Conservation (phyloP, 2,113 vertebrate genomes). For the Rhinopomastus cyanomelas region DNA sequence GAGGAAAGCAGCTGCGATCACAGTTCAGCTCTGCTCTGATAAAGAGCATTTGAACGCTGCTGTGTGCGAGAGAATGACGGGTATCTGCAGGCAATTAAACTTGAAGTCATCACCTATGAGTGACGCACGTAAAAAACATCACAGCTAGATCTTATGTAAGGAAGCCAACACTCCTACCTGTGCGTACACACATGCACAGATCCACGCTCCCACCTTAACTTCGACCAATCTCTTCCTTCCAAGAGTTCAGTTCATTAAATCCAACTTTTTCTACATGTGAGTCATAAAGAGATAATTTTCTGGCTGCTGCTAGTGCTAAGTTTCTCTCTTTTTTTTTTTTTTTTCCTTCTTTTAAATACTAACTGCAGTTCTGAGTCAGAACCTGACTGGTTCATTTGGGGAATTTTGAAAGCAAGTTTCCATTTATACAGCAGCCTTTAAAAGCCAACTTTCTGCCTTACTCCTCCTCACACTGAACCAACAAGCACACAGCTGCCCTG, state of each 20-base stretch:
- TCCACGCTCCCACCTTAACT: slow-evolving; percentile 19
- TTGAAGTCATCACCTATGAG: neutral
- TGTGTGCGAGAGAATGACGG: fast-evolving
- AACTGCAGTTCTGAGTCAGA: slow-evolving; percentile 79
- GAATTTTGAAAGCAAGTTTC: slow-evolving; percentile 63
- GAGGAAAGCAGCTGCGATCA: neutral
- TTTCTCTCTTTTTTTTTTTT: slow-evolving; percentile 16
- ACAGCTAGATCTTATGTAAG: neutral
- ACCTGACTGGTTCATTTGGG: slow-evolving; percentile 35
- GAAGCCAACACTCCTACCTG: neutral
- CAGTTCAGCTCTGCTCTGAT: slow-evolving; percentile 19
- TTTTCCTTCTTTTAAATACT: slow-evolving; percentile 31
- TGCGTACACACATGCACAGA: neutral
- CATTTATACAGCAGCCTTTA: slow-evolving; percentile 59
- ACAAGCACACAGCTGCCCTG: slow-evolving; percentile 1
- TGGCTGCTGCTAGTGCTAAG: slow-evolving; percentile 4
- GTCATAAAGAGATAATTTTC: slow-evolving; percentile 70
- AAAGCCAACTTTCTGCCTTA: slow-evolving; percentile 42
- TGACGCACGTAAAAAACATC: fast-evolving
- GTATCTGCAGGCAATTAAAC: neutral
- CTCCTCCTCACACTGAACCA: slow-evolving; percentile 43
- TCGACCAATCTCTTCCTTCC: slow-evolving; percentile 1
- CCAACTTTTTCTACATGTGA: slow-evolving; percentile 70
- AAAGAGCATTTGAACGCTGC: neutral
- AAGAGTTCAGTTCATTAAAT: slow-evolving; percentile 47